Base-by-base conservation (phyloP, 64 coral and sea anemone species). In the Dendrophyllia cribrosa region DNA sequence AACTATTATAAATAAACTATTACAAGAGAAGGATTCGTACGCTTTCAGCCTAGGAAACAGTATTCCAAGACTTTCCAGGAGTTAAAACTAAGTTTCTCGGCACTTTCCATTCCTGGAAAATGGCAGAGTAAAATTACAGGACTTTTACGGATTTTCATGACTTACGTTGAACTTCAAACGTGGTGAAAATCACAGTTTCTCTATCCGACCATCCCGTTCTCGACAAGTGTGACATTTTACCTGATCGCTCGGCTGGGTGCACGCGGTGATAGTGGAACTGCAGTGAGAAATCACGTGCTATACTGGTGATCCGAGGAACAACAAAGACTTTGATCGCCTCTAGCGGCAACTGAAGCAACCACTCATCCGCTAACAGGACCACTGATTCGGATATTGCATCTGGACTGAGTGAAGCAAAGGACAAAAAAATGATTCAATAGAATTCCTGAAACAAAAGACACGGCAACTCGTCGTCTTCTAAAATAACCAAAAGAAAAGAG, bases 261-360 rank as follows among this genome's bases (percentile, higher is more conserved):
- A 99, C 60, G 2, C 97, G 90, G 58, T 99, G 95, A 86, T 96
- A 94, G 48, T 96, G 94, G 43, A 99, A 92, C 81, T 99, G 97
- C 24, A 99, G 64, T 16, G 97, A 99, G 70, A 99, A 94, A 72
- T 99, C 97, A 50, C 97, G 94, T 53, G 91, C 71, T 11, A 99
- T 84, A 14, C 90, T 96, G n/a, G 94, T 90, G 22, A 96, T 85
- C 44, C 78, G 80, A 66, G 96, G 93, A 69, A 87, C 88, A 49
- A 77, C 86, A 85, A 99, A 90, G 1, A 66, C 73, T 3, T 79
- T 87, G n/a, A 99, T 73, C 17, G 91, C 66, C 63, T 99, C 97
- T 11, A 99, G 68, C 12, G 97, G 97, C 2, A 99, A 60, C 52
- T 83, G 97, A 65, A 96, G 78, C 53, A 99, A 74, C 62, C 89